Evolutionary conservation across 2,888 invertebrate species (phyloP).

Genomic region (Cryptus armator): DNA sequence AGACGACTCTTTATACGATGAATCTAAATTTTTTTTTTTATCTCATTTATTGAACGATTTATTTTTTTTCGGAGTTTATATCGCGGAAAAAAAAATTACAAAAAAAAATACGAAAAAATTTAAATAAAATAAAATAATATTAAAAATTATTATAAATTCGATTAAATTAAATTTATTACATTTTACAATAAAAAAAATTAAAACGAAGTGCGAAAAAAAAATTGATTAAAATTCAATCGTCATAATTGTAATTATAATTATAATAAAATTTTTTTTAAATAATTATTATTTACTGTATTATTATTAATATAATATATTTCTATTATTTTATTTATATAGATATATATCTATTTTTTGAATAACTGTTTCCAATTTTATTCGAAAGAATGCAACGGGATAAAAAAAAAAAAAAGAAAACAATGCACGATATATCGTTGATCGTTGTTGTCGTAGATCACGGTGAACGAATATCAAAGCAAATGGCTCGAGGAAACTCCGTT

Average conservation of each 20-base stretch:
- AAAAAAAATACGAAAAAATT: neutral
- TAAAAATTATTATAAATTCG: neutral
- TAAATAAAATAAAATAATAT: neutral
- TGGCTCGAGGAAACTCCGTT: constrained; percentile 26
- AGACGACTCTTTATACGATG: constrained; percentile 2
- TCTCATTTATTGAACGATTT: no score
- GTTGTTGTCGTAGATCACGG: constrained; percentile 37
- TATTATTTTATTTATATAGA: no score
- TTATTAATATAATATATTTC: no score
- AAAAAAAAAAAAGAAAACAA: constrained; percentile 26
- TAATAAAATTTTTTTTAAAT: neutral
- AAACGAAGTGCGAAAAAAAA: no score
- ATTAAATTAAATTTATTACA: constrained; percentile 3
- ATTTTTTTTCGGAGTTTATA: no score
- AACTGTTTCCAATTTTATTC: neutral
- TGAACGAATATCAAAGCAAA: constrained; percentile 52
- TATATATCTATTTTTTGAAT: no score
- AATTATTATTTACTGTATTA: neutral
- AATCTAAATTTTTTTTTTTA: neutral
- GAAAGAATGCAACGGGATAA: neutral
- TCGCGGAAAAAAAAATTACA: neutral
- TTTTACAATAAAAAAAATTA: neutral
- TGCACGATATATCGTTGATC: neutral
- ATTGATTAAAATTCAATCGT: no score
- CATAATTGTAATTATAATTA: no score